Conservation (phyloP, 2,797 vertebrate genomes). For the Premnoplex brunnescens region DNA sequence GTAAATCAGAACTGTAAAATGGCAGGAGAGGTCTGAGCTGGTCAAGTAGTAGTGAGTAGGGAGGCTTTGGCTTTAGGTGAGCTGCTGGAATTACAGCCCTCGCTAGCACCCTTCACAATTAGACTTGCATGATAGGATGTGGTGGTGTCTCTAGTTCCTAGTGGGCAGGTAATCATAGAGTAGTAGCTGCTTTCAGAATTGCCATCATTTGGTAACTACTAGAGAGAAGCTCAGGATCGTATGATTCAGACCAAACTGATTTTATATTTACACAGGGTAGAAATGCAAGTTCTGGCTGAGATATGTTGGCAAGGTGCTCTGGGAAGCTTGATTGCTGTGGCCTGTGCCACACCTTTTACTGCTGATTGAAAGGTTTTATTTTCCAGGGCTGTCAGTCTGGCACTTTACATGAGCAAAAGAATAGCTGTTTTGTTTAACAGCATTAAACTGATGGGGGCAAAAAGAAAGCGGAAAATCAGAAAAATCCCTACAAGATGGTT, state of each 20-base stretch:
- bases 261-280: neutral
- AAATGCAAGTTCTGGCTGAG: neutral
- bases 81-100: slow-evolving; percentile 14
- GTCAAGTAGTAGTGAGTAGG: neutral
- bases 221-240: neutral
- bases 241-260: neutral
- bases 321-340: neutral
- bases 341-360: neutral
- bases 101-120: neutral
- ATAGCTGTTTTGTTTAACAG: slow-evolving; percentile 18
- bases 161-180: neutral
- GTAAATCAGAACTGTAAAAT: neutral
- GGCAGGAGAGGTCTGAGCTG: neutral
- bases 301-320: neutral
- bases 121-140: neutral
- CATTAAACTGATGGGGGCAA: slow-evolving; percentile 19
- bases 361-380: slow-evolving; percentile 14
- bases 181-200: slow-evolving; percentile 16
- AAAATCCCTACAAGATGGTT: neutral
- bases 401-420: neutral
- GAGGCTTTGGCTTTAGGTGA: neutral
- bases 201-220: neutral
- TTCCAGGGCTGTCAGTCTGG: slow-evolving; percentile 25
- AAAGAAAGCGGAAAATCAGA: slow-evolving; percentile 33
- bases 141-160: neutral